Base-by-base conservation (phyloP, 2,888 invertebrate genomes). In the Ophonus ardosiacus region DNA sequence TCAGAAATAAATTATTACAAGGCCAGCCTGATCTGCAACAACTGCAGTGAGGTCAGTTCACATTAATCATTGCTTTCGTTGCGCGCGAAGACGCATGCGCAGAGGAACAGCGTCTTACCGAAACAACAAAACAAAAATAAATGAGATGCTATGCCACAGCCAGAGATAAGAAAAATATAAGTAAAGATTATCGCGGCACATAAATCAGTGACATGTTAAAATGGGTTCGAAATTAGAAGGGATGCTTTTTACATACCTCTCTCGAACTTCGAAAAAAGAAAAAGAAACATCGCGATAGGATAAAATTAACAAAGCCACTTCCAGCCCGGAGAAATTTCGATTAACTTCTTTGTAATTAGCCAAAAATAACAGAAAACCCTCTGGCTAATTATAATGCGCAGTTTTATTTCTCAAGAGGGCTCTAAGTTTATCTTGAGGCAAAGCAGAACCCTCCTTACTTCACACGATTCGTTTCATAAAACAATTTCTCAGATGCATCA, bases 1-100 rank as follows among this genome's bases (percentile, higher is more conserved):
- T 85, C 85, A 85, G 80, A 85, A 80, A 85, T 85, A 85, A 85
- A 80, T 85, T 85, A 85, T 85, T 85, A 85, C 85, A 85, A 85
- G 85, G 85, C 85, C 85, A 85, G 40, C 85, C 51, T 84, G 84
- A 84, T 84, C 84, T 84, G 84, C 84, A 84, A 84, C 78, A 78
- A 82, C 82, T 82, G 82, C 82, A 82, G 74, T 82, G 82, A 82
- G 82, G 82, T 82, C 82, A 82, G 82, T 82, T 71, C 21, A 82
- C 82, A 82, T 82, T 82, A 82, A 82, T 82, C 82, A 82, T 82
- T 82, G 82, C 82, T 82, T 68, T 82, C 82, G 56, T 63, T 78
- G 63, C 84, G 71, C 84, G 74, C 71, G 65, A 61, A 61, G 24
- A 78, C 78, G 59, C 78, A 79, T 68, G 68, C 24, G 31, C 51